Conservation (phyloP, 2,888 invertebrate genomes). For the Synergus itoensis region DNA sequence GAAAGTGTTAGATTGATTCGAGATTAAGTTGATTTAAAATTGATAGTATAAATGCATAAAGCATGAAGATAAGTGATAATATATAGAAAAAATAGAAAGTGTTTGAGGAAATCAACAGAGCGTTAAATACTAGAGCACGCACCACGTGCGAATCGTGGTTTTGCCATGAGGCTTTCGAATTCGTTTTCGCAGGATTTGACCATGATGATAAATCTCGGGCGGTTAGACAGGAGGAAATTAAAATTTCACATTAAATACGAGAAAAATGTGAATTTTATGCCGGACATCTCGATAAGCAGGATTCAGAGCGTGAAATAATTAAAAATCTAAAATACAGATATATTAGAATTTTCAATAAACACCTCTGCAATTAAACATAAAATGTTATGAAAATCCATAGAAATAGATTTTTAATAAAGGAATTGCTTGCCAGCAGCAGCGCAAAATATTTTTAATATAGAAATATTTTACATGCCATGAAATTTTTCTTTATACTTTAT, state of each 20-base stretch:
- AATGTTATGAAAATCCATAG: background rate
- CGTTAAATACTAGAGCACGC: constrained; percentile 34
- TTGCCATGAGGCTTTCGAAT: constrained; percentile 31
- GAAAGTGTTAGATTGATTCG: constrained; percentile 27
- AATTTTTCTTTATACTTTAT: constrained; percentile 16
- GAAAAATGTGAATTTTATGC: background rate
- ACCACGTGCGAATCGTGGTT: constrained; percentile 8
- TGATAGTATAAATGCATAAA: constrained; percentile 27
- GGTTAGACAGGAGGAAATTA: background rate
- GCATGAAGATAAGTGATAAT: constrained; percentile 33
- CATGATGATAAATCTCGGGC: constrained; percentile 16
- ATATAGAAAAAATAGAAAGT: constrained; percentile 20
- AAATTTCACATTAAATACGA: background rate
- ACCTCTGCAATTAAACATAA: background rate
- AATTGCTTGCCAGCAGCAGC: background rate
- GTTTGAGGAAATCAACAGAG: constrained; percentile 23
- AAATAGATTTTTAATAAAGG: constrained; percentile 3
- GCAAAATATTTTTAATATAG: constrained; percentile 33
- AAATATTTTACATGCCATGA: constrained; percentile 33
- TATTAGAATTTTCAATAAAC: background rate
- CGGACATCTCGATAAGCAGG: background rate
- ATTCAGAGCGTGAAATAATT: background rate
- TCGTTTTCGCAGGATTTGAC: constrained; percentile 14
- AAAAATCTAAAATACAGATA: background rate
- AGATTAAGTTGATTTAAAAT: constrained; percentile 28